These are phyloP conservation scores for Seriola dumerili DNA, from an alignment of 2,113 vertebrate species.

Conservation along the genomic window DNA sequence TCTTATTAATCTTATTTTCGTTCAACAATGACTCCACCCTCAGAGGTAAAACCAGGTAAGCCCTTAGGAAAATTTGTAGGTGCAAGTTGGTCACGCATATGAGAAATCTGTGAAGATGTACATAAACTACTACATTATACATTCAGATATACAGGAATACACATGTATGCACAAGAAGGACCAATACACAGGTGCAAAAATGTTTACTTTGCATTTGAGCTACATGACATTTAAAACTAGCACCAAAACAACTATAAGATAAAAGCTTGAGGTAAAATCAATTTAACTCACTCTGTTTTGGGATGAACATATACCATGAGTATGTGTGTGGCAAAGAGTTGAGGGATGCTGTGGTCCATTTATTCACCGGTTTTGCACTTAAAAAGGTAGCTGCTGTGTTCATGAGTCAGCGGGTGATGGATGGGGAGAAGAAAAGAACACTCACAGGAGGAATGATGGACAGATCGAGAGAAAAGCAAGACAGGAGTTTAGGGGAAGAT, in stretches of 20 bases:
- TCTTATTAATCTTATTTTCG: no score
- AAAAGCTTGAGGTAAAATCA: not conserved
- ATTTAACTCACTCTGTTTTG: not conserved
- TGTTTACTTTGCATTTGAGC: conserved; percentile 15
- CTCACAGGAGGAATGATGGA: conserved; percentile 44
- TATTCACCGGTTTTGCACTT: conserved; percentile 35
- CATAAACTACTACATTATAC: conserved; percentile 12
- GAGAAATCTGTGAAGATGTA: conserved; percentile 23
- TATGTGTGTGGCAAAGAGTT: not conserved
- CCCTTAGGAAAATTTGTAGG: no score
- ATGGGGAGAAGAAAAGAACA: conserved; percentile 31
- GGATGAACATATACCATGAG: not conserved
- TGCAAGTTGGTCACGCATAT: not conserved
- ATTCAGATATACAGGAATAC: conserved; percentile 13
- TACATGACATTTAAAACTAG: conserved; percentile 9
- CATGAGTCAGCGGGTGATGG: conserved; percentile 52
- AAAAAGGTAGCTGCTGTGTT: conserved; percentile 29
- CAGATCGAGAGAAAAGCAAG: conserved; percentile 21
- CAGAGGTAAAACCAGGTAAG: no score
- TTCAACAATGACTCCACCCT: no score
- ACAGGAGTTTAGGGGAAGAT: conserved; percentile 23
- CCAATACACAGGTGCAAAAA: not conserved
- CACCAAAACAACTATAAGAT: not conserved
- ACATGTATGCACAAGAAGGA: not conserved
- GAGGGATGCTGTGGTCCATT: conserved; percentile 33